These are phyloP conservation scores for Muntiacus muntjak DNA, from an alignment of 2,113 vertebrate species.

Conservation along the genomic window DNA sequence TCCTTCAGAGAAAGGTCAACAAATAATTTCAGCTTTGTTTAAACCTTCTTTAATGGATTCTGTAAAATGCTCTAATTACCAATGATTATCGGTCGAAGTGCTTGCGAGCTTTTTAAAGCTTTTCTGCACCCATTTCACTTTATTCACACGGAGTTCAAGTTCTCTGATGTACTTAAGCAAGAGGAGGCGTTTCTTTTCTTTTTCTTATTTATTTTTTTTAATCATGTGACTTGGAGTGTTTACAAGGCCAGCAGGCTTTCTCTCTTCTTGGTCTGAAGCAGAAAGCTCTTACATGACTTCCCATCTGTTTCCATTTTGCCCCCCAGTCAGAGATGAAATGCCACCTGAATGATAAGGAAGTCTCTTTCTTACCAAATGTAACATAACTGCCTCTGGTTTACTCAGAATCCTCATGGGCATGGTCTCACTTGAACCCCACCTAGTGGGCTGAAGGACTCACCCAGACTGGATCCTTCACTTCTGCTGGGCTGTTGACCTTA, in stretches of 20 bases:
- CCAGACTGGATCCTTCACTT: fast-evolving
- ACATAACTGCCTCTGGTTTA: fast-evolving
- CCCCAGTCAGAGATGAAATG: neutral
- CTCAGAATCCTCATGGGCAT: fast-evolving
- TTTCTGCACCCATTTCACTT: neutral
- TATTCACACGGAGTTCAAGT: neutral
- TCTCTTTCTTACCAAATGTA: neutral
- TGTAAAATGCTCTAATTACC: conserved; percentile 30
- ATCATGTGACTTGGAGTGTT: neutral
- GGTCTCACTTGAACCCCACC: fast-evolving
- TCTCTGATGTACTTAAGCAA: neutral
- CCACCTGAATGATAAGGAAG: neutral
- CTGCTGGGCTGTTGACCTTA: fast-evolving
- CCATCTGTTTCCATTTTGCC: neutral
- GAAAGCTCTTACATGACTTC: neutral
- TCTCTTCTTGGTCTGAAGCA: neutral
- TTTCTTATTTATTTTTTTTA: neutral
- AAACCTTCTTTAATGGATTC: conserved; percentile 37
- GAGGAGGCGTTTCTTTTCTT: neutral
- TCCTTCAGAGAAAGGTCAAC: conserved; percentile 14
- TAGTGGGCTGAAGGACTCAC: fast-evolving
- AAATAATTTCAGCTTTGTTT: conserved; percentile 45
- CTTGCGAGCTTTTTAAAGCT: neutral
- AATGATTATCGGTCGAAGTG: neutral
- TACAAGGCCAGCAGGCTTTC: too few species aligned